phyloP scores from a whole-genome alignment of 30 jellyfish, hydroid and myxozoan species.

The Rhopilema esculentum region DNA sequence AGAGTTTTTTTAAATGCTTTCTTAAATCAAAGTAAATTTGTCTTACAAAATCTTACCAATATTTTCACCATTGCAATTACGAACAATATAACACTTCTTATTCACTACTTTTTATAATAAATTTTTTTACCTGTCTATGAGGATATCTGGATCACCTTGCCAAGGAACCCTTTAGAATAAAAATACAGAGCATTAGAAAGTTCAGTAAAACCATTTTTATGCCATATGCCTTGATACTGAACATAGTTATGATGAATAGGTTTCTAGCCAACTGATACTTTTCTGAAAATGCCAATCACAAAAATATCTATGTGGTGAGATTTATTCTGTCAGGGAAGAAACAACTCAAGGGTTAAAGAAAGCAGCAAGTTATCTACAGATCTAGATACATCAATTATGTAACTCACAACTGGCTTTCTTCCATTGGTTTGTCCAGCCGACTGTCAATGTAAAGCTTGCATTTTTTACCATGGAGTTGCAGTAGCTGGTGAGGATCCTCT shows the following conservation, averaged over 20 bases:
- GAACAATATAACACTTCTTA: not conserved
- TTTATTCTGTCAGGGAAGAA: too few species aligned
- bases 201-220: not conserved
- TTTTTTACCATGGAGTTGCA: slow-evolving; percentile 86
- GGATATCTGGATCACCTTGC: slow-evolving; percentile 94
- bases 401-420: slow-evolving; percentile 85
- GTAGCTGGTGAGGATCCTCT: slow-evolving; percentile 92
- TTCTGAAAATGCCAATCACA: too few species aligned
- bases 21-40: too few species aligned
- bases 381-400: not conserved
- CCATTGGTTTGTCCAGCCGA: slow-evolving; percentile 57
- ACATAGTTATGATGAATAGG: too few species aligned
- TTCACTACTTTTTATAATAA: too few species aligned
- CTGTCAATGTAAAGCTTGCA: slow-evolving; percentile 80
- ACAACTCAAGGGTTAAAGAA: too few species aligned
- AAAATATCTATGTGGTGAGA: too few species aligned
- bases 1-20: too few species aligned
- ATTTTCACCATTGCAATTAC: too few species aligned
- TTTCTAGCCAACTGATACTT: too few species aligned
- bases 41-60: too few species aligned
- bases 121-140: slow-evolving; percentile 81
- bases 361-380: too few species aligned
- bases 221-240: not conserved
- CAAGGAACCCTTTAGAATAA: slow-evolving; percentile 81
- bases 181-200: not conserved